Evolutionary conservation across 2,113 vertebrate genomes (phyloP).

Genomic region (Notothenia coriiceps): DNA sequence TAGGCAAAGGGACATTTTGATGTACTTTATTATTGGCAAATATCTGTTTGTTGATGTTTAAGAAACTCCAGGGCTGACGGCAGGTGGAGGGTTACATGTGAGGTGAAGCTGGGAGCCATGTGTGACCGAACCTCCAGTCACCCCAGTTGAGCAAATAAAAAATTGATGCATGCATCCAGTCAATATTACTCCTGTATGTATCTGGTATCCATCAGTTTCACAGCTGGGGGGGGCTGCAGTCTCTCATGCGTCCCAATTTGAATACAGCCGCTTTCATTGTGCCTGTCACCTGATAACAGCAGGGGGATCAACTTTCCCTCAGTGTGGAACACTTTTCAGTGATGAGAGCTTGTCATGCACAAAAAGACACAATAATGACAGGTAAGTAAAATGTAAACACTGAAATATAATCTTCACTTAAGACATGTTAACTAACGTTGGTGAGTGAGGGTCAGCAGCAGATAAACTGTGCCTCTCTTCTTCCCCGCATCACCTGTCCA

Average conservation of each 20-base stretch:
- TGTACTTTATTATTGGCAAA: neutral
- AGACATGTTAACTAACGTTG: too few relatives aligned
- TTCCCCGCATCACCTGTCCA: conserved; percentile 39
- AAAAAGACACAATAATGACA: neutral
- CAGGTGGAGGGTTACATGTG: conserved; percentile 38
- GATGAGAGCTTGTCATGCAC: conserved; percentile 23
- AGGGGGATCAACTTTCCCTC: conserved; percentile 64
- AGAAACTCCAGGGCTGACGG: neutral
- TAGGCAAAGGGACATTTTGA: neutral
- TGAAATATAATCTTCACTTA: too few relatives aligned
- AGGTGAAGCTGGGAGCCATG: conserved; percentile 30
- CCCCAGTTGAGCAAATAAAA: conserved; percentile 62
- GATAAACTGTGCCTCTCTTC: conserved; percentile 6
- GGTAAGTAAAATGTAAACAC: conserved; percentile 9
- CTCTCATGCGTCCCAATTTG: conserved; percentile 52
- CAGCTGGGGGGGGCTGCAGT: neutral
- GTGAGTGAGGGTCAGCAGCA: neutral
- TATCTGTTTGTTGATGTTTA: neutral
- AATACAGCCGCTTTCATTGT: conserved; percentile 59
- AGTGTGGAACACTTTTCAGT: conserved; percentile 59
- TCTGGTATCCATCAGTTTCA: conserved; percentile 54
- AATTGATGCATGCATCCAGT: conserved; percentile 65
- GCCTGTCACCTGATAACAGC: conserved; percentile 57
- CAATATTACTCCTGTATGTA: conserved; percentile 46
- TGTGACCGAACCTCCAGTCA: conserved; percentile 18